A percentile compares a stretch with the other conserved stretches of the same genome.
Conservation (phyloP, 2,888 invertebrate species). For the Lagria hirta region DNA sequence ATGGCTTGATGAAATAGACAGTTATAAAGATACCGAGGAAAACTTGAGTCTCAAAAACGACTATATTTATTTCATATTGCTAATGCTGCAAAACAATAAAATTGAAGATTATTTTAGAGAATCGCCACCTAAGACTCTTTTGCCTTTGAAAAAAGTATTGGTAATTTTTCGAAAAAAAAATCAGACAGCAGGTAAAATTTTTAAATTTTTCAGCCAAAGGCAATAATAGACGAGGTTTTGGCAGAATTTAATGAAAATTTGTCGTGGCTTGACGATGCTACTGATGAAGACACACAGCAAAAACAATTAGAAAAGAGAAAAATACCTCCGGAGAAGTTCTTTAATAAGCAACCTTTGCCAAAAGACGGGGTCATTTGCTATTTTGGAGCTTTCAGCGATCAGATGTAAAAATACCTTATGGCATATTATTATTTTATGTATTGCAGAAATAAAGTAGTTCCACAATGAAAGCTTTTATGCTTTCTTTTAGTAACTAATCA, state of each 20-base stretch:
- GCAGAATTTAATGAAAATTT: constrained; percentile 43
- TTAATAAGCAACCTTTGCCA: constrained; percentile 17
- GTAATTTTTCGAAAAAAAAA: constrained; percentile 34
- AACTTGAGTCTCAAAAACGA: constrained; percentile 50
- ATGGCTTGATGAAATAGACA: constrained; percentile 52
- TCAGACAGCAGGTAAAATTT: background rate
- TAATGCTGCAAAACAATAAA: constrained; percentile 53
- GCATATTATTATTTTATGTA: too few species aligned
- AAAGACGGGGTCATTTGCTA: constrained; percentile 23
- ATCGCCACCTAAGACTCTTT: constrained; percentile 45
- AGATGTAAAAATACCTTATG: too few species aligned
- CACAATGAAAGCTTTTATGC: too few species aligned
- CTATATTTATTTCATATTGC: constrained; percentile 54
- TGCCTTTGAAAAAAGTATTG: constrained; percentile 49
- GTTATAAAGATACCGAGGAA: constrained; percentile 42
- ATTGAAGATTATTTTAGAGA: constrained; percentile 51
- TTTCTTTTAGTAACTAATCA: too few species aligned
- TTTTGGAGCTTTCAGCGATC: constrained; percentile 24
- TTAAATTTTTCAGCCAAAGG: constrained; percentile 35
- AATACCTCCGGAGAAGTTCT: constrained; percentile 14
- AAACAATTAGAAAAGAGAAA: constrained; percentile 14
- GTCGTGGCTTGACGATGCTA: constrained; percentile 41
- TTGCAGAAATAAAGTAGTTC: too few species aligned
- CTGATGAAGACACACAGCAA: constrained; percentile 19
- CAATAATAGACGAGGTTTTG: constrained; percentile 51